A percentile compares a stretch with the other conserved stretches of the same genome.
Conservation (phyloP, 2,888 invertebrate genomes). For the Drosophila ustulata region DNA sequence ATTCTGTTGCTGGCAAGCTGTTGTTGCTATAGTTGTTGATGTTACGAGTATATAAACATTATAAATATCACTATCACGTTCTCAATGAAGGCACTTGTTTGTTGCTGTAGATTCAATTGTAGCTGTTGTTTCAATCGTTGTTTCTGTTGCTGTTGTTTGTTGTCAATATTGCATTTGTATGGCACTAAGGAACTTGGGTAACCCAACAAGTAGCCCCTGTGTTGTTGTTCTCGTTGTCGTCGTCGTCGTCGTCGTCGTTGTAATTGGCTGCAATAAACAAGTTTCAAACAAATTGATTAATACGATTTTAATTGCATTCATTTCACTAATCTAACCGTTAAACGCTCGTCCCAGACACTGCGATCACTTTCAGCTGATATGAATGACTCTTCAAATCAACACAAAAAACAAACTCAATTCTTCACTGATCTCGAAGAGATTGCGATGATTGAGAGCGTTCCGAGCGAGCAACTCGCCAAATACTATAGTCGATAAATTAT, state of each 20-base stretch:
- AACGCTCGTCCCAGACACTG: not conserved
- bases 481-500: not conserved
- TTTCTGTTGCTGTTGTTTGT: conserved; percentile 14
- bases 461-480: no score
- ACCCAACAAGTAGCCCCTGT: conserved; percentile 37
- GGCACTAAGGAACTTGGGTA: conserved; percentile 76
- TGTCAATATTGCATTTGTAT: conserved; percentile 73
- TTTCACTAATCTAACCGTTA: conserved; percentile 19
- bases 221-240: not conserved
- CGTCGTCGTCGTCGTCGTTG: conserved; percentile 43
- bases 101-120: conserved; percentile 36
- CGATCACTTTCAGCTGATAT: conserved; percentile 7
- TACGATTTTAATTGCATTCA: conserved; percentile 20
- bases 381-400: not conserved
- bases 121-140: no score
- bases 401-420: conserved; percentile 7
- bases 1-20: conserved; percentile 52
- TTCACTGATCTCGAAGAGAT: not conserved
- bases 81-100: conserved; percentile 62
- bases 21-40: conserved; percentile 42
- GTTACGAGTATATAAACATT: conserved; percentile 80
- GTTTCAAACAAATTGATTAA: conserved; percentile 16
- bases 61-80: conserved; percentile 75
- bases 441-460: not conserved
- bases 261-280: conserved; percentile 62